Conservation (phyloP, 2,113 vertebrate species). For the Apteryx mantelli region DNA sequence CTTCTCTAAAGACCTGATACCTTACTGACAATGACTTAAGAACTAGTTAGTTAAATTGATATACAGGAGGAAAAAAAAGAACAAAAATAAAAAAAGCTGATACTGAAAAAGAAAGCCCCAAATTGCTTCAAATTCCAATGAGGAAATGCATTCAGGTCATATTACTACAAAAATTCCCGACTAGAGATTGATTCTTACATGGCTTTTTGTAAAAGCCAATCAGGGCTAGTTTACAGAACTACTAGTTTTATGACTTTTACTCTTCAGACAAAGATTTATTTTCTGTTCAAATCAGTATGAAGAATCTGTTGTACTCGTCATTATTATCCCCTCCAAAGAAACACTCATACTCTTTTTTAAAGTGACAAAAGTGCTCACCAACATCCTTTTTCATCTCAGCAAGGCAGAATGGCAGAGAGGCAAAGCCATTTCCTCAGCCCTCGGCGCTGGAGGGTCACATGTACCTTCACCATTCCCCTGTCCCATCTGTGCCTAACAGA, state of each 20-base stretch:
- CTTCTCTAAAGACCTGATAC: background rate
- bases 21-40: background rate
- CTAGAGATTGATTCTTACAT: conserved; percentile 20
- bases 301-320: background rate
- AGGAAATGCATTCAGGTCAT: background rate
- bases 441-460: background rate
- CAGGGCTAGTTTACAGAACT: background rate
- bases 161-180: conserved; percentile 37
- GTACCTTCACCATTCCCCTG: too few relatives aligned
- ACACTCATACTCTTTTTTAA: background rate
- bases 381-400: background rate
- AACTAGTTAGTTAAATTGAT: background rate
- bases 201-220: background rate
- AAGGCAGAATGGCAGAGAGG: background rate
- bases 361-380: background rate
- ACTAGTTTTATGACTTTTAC: background rate
- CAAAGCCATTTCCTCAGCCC: background rate
- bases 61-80: background rate
- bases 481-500: background rate
- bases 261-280: background rate
- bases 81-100: background rate
- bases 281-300: background rate
- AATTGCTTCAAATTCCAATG: conserved; percentile 18
- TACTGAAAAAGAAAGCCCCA: background rate
- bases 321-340: background rate